Evolutionary conservation across 2,888 invertebrate species (phyloP).

Genomic region (Papilio demoleus): DNA sequence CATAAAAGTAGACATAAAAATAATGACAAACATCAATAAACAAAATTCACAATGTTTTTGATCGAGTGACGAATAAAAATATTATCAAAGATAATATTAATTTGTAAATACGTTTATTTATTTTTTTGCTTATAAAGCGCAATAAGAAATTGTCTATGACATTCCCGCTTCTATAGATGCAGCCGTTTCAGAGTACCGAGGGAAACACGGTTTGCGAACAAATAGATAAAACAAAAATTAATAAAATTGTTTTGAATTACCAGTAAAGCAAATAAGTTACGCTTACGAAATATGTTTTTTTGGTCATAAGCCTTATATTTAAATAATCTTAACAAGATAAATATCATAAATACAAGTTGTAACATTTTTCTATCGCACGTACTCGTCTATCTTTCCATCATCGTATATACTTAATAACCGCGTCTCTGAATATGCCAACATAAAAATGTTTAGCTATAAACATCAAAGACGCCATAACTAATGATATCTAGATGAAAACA

Average conservation of each 20-base stretch:
- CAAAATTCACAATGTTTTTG: not conserved
- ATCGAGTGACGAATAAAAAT: not conserved
- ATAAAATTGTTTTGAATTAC: too few species aligned
- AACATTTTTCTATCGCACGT: constrained; percentile 55
- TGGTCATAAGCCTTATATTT: constrained; percentile 39
- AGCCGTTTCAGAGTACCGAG: too few species aligned
- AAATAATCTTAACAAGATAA: constrained; percentile 46
- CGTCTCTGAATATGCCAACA: constrained; percentile 63
- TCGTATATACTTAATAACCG: constrained; percentile 60
- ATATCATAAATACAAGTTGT: constrained; percentile 48
- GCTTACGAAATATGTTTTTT: too few species aligned
- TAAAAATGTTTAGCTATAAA: constrained; percentile 75
- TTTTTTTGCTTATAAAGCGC: too few species aligned
- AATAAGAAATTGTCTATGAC: too few species aligned
- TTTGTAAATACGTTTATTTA: too few species aligned
- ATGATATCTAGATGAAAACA: constrained; percentile 77
- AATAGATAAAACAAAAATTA: too few species aligned
- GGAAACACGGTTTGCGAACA: too few species aligned
- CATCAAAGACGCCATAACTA: constrained; percentile 76
- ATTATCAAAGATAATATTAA: not conserved
- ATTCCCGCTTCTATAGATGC: too few species aligned
- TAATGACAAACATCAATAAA: constrained; percentile 24
- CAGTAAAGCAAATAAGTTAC: too few species aligned
- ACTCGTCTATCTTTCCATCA: constrained; percentile 60
- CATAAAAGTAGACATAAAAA: constrained; percentile 19